A percentile compares a stretch with the other conserved stretches of the same genome.
phyloP scores from a whole-genome alignment of 2,113 vertebrate genomes.

The Todiramphus chloris region DNA sequence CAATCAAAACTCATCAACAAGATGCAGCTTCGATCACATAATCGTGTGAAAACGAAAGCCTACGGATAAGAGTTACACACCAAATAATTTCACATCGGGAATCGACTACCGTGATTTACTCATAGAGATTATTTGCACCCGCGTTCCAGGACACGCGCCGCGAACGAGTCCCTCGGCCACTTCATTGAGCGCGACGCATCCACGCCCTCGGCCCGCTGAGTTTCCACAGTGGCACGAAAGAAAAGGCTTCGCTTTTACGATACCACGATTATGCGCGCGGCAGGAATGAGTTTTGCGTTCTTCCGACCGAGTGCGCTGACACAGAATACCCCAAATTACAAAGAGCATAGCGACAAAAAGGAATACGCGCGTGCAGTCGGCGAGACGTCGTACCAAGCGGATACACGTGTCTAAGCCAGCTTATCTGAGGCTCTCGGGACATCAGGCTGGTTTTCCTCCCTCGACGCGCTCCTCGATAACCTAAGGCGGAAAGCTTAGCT shows the following conservation, averaged over 20 bases:
- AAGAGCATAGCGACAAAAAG: background rate
- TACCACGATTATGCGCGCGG: background rate
- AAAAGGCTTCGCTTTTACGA: background rate
- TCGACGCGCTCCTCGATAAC: background rate
- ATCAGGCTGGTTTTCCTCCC: background rate
- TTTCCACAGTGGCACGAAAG: fast-evolving
- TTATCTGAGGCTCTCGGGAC: background rate
- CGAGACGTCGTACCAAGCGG: background rate
- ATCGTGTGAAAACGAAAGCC: background rate
- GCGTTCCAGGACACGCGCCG: background rate
- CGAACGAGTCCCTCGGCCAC: fast-evolving
- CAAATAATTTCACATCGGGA: background rate
- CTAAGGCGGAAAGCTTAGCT: slow-evolving; percentile 18
- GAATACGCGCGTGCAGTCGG: background rate
- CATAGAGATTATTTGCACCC: background rate
- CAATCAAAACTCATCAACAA: background rate
- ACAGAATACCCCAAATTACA: background rate
- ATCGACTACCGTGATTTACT: background rate
- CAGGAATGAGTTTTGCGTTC: background rate
- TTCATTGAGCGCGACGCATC: fast-evolving
- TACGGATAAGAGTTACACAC: background rate
- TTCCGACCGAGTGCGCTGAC: fast-evolving
- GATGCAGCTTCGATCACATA: background rate
- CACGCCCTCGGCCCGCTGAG: no score
- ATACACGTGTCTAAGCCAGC: background rate